phyloP scores from a whole-genome alignment of 2,888 invertebrate genomes.

The Hypselothyrea guttata region DNA sequence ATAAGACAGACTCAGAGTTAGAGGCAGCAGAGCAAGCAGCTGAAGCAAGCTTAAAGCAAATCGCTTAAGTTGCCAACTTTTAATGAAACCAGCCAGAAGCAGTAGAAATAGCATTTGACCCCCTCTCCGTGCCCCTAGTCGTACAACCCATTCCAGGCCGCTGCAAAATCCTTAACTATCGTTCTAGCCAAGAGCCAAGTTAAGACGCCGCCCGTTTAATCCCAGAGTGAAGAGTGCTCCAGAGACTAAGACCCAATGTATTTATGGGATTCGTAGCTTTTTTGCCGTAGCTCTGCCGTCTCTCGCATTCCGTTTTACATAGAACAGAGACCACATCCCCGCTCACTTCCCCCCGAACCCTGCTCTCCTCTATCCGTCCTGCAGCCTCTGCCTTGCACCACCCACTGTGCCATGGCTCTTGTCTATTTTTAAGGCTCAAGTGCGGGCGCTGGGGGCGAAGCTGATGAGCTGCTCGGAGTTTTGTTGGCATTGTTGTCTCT shows the following conservation, averaged over 20 bases:
- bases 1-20: slow-evolving; percentile 1
- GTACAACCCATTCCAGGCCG: slow-evolving; percentile 19
- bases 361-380: not conserved
- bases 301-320: slow-evolving; percentile 51
- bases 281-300: not conserved
- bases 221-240: slow-evolving; percentile 64
- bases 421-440: slow-evolving; percentile 64
- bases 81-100: slow-evolving; percentile 50
- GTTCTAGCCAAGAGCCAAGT: slow-evolving; percentile 43
- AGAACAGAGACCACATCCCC: slow-evolving; percentile 6
- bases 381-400: not conserved
- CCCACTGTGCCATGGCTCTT: slow-evolving; percentile 30
- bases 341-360: not conserved
- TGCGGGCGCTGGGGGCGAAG: slow-evolving; percentile 11
- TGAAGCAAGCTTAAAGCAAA: slow-evolving; percentile 57
- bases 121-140: slow-evolving; percentile 8
- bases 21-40: not conserved
- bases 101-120: not conserved
- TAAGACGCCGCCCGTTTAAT: slow-evolving; percentile 68
- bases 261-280: slow-evolving; percentile 62
- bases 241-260: slow-evolving; percentile 71
- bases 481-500: slow-evolving; percentile 32
- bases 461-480: slow-evolving; percentile 12
- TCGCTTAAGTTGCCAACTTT: slow-evolving; percentile 70
- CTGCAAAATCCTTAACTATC: slow-evolving; percentile 59